phyloP scores from a whole-genome alignment of 2,113 vertebrate genomes.

The Chloropsis cyanopogon region DNA sequence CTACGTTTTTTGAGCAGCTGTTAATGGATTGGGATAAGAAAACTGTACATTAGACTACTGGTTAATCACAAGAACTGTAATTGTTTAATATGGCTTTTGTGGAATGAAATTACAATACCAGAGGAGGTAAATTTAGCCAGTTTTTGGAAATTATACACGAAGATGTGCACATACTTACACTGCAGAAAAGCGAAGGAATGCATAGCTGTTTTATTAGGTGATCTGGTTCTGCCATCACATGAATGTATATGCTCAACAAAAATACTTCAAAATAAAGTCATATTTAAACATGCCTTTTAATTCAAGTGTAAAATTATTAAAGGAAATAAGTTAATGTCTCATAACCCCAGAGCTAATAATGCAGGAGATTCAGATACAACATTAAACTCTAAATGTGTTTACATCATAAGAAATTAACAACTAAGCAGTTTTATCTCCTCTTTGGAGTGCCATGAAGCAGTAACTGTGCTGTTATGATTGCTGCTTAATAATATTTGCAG shows the following conservation, averaged over 20 bases:
- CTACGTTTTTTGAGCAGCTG: conserved; percentile 79
- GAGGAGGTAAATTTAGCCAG: conserved; percentile 32
- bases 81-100: conserved; percentile 63
- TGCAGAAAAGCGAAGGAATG: not conserved
- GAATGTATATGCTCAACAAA: not conserved
- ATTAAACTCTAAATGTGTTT: conserved; percentile 59
- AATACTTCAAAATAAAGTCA: not conserved
- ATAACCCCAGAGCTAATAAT: conserved; percentile 46
- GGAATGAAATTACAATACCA: conserved; percentile 44
- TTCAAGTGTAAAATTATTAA: conserved; percentile 28
- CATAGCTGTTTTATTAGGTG: not conserved
- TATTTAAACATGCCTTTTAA: not conserved
- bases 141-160: not conserved
- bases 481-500: conserved; percentile 62
- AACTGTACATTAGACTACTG: conserved; percentile 70
- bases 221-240: not conserved
- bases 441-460: conserved; percentile 37
- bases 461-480: conserved; percentile 47
- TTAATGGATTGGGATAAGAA: conserved; percentile 74
- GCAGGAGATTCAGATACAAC: conserved; percentile 7
- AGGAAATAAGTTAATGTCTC: conserved; percentile 7
- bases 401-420: conserved; percentile 60
- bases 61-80: conserved; percentile 67
- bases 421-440: conserved; percentile 62
- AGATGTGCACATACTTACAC: not conserved